Percentiles rank a stretch among this genome's conserved stretches.
phyloP scores from a whole-genome alignment of 2,113 vertebrate species.

The Aramus guarauna region DNA sequence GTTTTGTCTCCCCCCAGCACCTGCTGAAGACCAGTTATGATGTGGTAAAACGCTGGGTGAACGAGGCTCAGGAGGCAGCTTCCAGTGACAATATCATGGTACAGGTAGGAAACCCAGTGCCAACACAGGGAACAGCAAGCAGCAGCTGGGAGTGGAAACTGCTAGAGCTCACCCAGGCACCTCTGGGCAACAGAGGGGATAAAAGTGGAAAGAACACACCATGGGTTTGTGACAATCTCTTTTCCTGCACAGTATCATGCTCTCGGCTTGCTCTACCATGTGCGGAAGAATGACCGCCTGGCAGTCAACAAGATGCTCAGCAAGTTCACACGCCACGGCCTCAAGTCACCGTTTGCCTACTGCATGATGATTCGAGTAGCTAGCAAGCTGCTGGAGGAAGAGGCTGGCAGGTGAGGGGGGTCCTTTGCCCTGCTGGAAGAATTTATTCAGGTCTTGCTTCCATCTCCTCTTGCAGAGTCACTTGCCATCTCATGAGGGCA shows the following conservation, averaged over 20 bases:
- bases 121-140: neutral
- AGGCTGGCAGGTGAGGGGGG: conserved; percentile 73
- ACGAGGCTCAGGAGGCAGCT: conserved; percentile 82
- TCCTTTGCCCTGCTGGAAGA: neutral
- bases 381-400: conserved; percentile 82
- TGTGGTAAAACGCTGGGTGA: conserved; percentile 84
- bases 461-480: neutral
- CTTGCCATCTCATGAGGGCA: neutral
- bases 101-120: conserved; percentile 63
- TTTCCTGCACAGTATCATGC: conserved; percentile 75
- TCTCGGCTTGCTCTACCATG: conserved; percentile 80
- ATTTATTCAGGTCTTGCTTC: neutral
- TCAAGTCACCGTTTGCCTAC: conserved; percentile 83
- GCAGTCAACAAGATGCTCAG: conserved; percentile 83
- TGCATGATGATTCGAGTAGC: conserved; percentile 84
- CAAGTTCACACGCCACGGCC: conserved; percentile 79
- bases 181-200: neutral
- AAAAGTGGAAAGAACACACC: neutral
- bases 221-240: neutral
- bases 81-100: conserved; percentile 86
- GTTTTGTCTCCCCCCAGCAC: conserved; percentile 64
- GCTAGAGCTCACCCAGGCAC: neutral
- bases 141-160: neutral
- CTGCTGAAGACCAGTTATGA: conserved; percentile 81
- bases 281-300: conserved; percentile 80